Conservation (phyloP, 2,113 vertebrate genomes). For the Cyprinodon brontotheroides region DNA sequence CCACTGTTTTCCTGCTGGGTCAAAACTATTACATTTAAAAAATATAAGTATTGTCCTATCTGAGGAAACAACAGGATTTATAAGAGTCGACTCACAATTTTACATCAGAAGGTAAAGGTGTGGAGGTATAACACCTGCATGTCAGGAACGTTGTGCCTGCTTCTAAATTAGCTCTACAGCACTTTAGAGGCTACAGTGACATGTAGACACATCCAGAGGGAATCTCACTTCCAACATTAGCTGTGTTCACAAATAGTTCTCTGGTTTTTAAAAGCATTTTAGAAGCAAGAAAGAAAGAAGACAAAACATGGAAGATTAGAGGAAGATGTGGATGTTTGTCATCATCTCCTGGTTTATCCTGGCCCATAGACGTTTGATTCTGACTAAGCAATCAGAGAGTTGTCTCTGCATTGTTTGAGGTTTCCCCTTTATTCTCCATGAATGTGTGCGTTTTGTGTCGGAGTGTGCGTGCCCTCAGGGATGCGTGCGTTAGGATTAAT, state of each 20-base stretch:
- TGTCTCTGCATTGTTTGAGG: too few relatives aligned
- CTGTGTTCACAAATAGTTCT: neutral
- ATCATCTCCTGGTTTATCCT: too few relatives aligned
- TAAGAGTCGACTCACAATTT: neutral
- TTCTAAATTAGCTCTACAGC: neutral
- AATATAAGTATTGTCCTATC: too few relatives aligned
- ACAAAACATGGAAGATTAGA: too few relatives aligned
- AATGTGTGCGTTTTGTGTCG: neutral
- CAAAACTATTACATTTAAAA: too few relatives aligned
- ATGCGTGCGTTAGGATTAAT: conserved; percentile 55
- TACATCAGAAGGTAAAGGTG: neutral
- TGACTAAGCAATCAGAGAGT: neutral
- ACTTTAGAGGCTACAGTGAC: neutral
- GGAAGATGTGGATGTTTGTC: too few relatives aligned
- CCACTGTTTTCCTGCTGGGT: too few relatives aligned
- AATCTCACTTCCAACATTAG: neutral
- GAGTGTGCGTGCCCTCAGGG: conserved; percentile 1
- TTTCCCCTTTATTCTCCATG: neutral
- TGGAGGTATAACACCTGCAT: neutral
- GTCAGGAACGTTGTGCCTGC: neutral
- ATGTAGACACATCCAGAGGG: neutral
- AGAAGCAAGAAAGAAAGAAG: too few relatives aligned
- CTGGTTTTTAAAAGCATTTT: neutral
- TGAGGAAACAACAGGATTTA: too few relatives aligned
- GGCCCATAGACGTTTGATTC: too few relatives aligned